Evolutionary conservation across 2,888 invertebrate species (phyloP), one percentile per base, ranked within the genome.

Genomic region (Pecten maximus): DNA sequence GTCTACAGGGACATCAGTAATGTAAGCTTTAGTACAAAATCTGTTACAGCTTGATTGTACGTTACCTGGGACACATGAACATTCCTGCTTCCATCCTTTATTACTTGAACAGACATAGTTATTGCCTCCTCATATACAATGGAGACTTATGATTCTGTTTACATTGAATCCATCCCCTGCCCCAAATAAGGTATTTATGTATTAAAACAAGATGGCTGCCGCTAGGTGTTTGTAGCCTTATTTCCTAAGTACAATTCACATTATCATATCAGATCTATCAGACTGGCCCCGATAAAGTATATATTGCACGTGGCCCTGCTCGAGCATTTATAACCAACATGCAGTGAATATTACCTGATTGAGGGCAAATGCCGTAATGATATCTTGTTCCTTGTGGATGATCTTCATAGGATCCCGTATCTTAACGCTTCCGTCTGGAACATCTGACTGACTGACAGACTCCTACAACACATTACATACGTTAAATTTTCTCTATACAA

Each of bases 321-420:
- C 19, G 12, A 19, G 54, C 3, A 54, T 54, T 6, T n/a, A 54
- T 54, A 3, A 54, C 16, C n/a, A 6, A 19, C 10, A 48, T 12
- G 48, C 48, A 35, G 35, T 6, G 35, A 74, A 2, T 87, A 93
- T 93, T 96, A 98, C 99, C 97, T 98, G 98, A 97, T 99, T 99
- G 91, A 99, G 97, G 96, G 99, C 99, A 97, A 99, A 99, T 50
- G 99, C 98, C 90, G 99, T 98, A 94, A 99, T 99, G 91, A 99
- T 98, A 97, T 99, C 99, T 97, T 99, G 99, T 96, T 99, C 99
- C 97, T 99, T 99, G 97, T 99, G 99, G 94, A 99, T 99, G 94
- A 99, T 99, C 94, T 99, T 98, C 94, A 96, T 95, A 74, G 96
- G 96, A 28, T 96, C 96, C 40, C 92, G 93, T 2, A 94, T 89